Base-by-base conservation (phyloP, 2,888 invertebrate genomes). In the Pristionchus maxplancki region DNA sequence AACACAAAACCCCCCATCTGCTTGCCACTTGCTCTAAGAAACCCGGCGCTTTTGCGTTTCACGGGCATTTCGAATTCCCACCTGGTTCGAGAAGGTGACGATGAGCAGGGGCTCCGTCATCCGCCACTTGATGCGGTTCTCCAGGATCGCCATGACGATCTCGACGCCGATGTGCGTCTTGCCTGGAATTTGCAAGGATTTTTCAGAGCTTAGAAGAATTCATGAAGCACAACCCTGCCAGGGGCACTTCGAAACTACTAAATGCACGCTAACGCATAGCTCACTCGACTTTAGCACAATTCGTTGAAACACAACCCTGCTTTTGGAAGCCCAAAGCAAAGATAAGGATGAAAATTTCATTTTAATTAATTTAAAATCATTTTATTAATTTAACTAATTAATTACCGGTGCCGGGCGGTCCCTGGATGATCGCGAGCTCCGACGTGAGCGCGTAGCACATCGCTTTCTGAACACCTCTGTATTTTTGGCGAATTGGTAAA, bases 361-460 rank as follows among this genome's bases (percentile, higher is more conserved):
- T 48, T 13, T 15, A 2, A 62, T 62, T n/a, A 11, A 40, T 40
- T 13, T 34, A 58, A 50, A 6, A 20, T 44, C 28, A 34, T 15
- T 84, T n/a, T n/a, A 20, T 58, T 24, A 58, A 24, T 28, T n/a
- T 9, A 11, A 53, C 2, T 4, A 50, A 34, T 48, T 13, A 2
- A 58, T 48, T 11, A 90, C 97, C 97, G 0, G 97, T 97, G 3
- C 97, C 97, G 0, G 97, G 97, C 0, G 97, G 97, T 0, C 97
- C 97, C 95, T 97, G 97, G 90, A 97, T 97, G 0, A 97, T 96
- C 0, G 96, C 96, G 9, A 97, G 96, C 95, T 97, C 96, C 93
- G 96, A 96, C 0, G 96, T 96, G 3, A 97, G 93, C 0, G 97
- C 97, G 53, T 96, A 96, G 91, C 96, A 95, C 92, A 96, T 96